Conservation (phyloP, 2,888 invertebrate genomes). For the Eucera pruinosa region DNA sequence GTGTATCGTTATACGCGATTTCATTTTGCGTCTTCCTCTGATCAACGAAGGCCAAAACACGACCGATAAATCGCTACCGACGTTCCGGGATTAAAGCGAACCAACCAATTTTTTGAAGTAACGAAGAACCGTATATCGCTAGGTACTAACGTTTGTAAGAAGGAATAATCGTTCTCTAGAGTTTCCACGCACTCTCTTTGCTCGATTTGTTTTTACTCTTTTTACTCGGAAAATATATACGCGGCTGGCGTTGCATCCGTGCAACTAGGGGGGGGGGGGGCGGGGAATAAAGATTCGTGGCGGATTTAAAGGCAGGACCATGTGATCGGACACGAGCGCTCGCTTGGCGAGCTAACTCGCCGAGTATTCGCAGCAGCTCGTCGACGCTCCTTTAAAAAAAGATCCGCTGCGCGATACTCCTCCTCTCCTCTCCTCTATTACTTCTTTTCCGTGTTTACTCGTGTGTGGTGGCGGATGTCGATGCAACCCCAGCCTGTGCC, state of each 20-base stretch:
- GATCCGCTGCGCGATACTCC: background rate
- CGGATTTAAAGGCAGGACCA: conserved; percentile 52
- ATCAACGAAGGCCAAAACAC: conserved; percentile 64
- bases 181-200: conserved; percentile 40
- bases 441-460: conserved; percentile 4
- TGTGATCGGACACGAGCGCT: conserved; percentile 8
- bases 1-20: no score
- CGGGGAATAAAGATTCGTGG: conserved; percentile 14
- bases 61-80: conserved; percentile 55
- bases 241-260: conserved; percentile 38
- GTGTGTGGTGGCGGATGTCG: background rate
- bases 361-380: no score
- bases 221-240: conserved; percentile 65
- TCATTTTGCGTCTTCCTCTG: background rate
- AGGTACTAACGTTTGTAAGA: conserved; percentile 60
- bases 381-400: no score
- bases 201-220: no score
- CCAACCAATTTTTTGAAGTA: conserved; percentile 62
- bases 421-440: background rate
- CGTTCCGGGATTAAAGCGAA: conserved; percentile 61
- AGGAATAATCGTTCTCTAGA: conserved; percentile 61
- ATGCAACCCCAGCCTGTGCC: conserved; percentile 30
- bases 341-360: conserved; percentile 11
- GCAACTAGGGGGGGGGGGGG: no score
- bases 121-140: conserved; percentile 60